Evolutionary conservation across 2,797 vertebrate genomes (phyloP).

Genomic region (Trichosurus vulpecula): DNA sequence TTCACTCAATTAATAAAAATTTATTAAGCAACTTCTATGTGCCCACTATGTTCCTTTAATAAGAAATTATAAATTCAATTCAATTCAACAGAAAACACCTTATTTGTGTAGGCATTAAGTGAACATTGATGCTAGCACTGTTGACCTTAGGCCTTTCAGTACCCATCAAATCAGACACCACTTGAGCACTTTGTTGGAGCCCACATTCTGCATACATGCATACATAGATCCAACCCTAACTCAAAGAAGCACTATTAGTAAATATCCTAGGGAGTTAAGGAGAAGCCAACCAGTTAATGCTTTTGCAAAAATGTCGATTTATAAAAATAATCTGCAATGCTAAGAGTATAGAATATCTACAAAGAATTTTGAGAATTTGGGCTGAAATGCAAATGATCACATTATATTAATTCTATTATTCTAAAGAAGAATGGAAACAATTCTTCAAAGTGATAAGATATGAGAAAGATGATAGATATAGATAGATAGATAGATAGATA

Average conservation of each 20-base stretch:
- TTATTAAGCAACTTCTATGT: neutral
- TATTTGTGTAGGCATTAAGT: constrained; percentile 37
- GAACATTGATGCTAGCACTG: neutral
- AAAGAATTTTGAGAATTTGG: constrained; percentile 14
- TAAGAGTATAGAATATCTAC: neutral
- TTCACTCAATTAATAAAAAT: neutral
- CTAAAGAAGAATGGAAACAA: constrained; percentile 51
- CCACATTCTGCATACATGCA: neutral
- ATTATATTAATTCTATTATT: constrained; percentile 55
- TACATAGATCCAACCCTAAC: neutral
- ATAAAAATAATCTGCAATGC: constrained; percentile 24
- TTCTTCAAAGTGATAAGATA: constrained; percentile 60
- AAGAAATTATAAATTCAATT: neutral
- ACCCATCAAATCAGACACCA: constrained; percentile 17
- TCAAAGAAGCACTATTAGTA: constrained; percentile 28
- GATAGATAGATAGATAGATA: no score
- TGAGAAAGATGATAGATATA: neutral
- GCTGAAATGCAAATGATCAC: constrained; percentile 36
- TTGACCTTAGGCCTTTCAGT: constrained; percentile 16
- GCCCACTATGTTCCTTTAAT: neutral
- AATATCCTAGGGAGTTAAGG: neutral
- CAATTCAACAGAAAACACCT: neutral
- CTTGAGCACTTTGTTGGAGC: neutral
- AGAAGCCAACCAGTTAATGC: neutral
- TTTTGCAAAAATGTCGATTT: neutral